phyloP scores from a whole-genome alignment of 2,113 vertebrate genomes.

The Paramormyrops kingsleyae region DNA sequence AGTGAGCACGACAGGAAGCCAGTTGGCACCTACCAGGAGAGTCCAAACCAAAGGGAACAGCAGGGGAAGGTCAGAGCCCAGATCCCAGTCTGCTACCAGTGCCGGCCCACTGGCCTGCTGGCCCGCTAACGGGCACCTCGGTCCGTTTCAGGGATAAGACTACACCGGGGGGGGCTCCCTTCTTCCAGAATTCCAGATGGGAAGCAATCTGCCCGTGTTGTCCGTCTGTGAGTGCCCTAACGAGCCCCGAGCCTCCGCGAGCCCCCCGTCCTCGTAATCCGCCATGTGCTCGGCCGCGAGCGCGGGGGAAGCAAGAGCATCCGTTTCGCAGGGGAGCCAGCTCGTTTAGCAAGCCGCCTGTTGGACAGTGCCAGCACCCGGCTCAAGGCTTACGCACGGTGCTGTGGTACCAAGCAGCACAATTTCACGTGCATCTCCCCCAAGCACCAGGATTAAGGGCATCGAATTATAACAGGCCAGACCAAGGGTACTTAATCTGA shows the following conservation, averaged over 20 bases:
- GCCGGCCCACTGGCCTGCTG: not conserved
- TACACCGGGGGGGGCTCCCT: not conserved
- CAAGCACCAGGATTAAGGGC: not conserved
- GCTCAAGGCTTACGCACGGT: not conserved
- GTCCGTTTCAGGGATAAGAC: not conserved
- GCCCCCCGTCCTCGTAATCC: not conserved
- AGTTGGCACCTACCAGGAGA: not conserved
- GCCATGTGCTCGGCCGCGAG: constrained; percentile 24
- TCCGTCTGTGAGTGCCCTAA: not conserved
- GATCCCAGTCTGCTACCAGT: not conserved
- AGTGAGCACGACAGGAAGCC: not conserved
- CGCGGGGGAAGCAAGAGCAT: constrained; percentile 27
- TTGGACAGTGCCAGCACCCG: not conserved
- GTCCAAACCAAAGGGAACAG: not conserved
- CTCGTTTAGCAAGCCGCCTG: not conserved
- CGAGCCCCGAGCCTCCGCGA: constrained; percentile 13
- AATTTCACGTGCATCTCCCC: not conserved
- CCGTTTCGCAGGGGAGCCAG: constrained; percentile 31
- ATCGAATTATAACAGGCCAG: not conserved
- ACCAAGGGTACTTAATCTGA: not conserved
- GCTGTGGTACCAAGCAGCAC: not conserved
- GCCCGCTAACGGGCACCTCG: not conserved
- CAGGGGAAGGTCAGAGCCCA: not conserved
- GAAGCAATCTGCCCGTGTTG: not conserved
- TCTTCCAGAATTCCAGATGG: not conserved